Evolutionary conservation across 2,113 vertebrate genomes (phyloP), one percentile per base, ranked within the genome.

Genomic region (Podarcis muralis): DNA sequence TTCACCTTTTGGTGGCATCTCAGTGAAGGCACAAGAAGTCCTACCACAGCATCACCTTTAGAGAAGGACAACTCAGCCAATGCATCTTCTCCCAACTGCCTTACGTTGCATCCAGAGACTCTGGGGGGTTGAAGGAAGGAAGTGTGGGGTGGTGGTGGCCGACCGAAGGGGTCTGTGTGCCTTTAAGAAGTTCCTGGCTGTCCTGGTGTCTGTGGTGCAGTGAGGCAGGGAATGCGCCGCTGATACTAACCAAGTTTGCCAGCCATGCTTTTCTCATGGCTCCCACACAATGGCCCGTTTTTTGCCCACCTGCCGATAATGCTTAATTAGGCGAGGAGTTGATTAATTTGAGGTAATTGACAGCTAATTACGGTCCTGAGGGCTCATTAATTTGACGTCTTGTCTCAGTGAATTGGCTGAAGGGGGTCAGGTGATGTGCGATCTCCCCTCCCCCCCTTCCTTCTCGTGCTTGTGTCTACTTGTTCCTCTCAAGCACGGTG

Each of bases 341-440:
- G 99, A 99, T 99, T 99, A 98, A 98, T 99, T 98, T 98, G 98
- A 97, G 97, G 98, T 99, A 99, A 99, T 99, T 99, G 98, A 99
- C 98, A 98, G 99, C 98, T 99, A 99, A 99, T 99, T 99, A 99
- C 97, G 97, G 96, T 97, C 95, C 97, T 95, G 93, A 91, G 97
- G 98, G 97, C 97, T 98, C 98, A 98, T 98, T 96, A 97, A 98
- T 97, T 98, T 98, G 98, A 98, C 98, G 95, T 98, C 95, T 97
- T 97, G 97, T 98, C 96, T 95, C 97, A 96, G 94, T 94, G 97
- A 97, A 93, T 96, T 95, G 97, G 97, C 97, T 97, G 96, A 94
- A 96, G 82, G 92, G 96, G 98, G 98, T 98, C 98, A 98, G 95
- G 95, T 96, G 96, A 96, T 78, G 91, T 95, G 92, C 89, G 87